Evolutionary conservation across 2,113 vertebrate genomes (phyloP), one percentile per base, ranked within the genome.

Genomic region (Equus przewalskii): DNA sequence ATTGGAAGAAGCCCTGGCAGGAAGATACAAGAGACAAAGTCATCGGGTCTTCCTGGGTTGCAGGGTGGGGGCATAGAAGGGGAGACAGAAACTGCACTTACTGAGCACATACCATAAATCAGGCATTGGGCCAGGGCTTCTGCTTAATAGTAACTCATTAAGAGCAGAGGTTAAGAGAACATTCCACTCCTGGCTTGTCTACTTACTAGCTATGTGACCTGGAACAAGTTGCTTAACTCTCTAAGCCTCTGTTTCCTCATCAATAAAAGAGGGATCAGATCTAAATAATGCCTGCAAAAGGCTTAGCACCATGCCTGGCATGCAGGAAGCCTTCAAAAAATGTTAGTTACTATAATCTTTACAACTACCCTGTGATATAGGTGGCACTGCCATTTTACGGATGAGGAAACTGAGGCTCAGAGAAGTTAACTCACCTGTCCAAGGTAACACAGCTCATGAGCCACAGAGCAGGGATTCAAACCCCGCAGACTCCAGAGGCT

Each of bases 1-100:
- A 65, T 99, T 99, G 98, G 99, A 99, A 98, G 98, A 96, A 4
- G 96, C 91, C 89, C 99, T 99, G 97, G 67, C 67, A 51, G 36
- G 88, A 97, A 84, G 93, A 91, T 18, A 98, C 5, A 91, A 89
- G 80, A 97, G 44, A 97, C 78, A 96, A 93, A 85, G 87, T 89
- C 85, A 78, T 51, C 22, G 8, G 84, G 80, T 87, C 41, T 79
- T 70, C 12, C 81, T 72, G 73, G 26, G 64, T 83, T 49, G 26
- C 36, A 28, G 33, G 18, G n/a, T 16, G 3, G 44, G 46, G 22
- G 6, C 1, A 49, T 14, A 60, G 12, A 46, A 60, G 26, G 46
- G 54, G 64, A 65, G 65, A 64, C 19, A 78, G 72, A 86, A 64
- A 85, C 94, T 82, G 24, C n/a, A 44, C 12, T 72, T n/a, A 54